phyloP scores from a whole-genome alignment of 2,888 invertebrate species.

The Cancer borealis region DNA sequence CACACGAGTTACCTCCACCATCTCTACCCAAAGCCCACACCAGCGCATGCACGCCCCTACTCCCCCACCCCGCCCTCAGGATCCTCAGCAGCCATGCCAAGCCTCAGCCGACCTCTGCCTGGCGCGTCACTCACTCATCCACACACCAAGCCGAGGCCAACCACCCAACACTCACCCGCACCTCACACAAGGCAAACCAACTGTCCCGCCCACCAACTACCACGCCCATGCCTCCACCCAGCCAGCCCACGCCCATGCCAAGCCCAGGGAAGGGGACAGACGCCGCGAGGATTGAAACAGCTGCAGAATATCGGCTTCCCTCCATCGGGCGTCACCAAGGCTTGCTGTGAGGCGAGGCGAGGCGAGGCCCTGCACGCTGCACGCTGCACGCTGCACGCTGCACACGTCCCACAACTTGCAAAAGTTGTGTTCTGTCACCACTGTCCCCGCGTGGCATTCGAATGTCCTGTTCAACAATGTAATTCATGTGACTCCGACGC shows the following conservation, averaged over 20 bases:
- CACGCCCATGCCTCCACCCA: not conserved
- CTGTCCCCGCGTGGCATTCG: not conserved
- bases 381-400: not conserved
- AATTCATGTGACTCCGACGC: not conserved
- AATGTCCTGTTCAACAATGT: not conserved
- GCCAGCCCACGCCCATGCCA: not conserved
- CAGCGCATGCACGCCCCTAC: not conserved
- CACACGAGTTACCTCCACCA: not conserved
- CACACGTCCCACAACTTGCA: not conserved
- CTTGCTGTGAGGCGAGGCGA: too few relatives aligned
- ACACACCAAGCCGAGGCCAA: not conserved
- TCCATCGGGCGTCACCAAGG: too few relatives aligned
- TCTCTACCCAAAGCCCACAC: not conserved
- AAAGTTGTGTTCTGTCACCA: not conserved
- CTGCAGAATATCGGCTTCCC: too few relatives aligned
- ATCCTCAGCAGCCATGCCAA: not conserved
- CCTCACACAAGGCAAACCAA: not conserved
- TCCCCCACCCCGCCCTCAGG: not conserved
- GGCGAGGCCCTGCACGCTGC: too few relatives aligned
- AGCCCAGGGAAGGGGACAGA: not conserved
- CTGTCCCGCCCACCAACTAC: not conserved
- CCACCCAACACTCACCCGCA: not conserved
- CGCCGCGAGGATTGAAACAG: too few relatives aligned
- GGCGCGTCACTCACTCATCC: not conserved
- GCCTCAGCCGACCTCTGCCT: not conserved